These are phyloP conservation scores for Xanthia togata DNA, from an alignment of 2,888 invertebrate genomes.

Conservation along the genomic window DNA sequence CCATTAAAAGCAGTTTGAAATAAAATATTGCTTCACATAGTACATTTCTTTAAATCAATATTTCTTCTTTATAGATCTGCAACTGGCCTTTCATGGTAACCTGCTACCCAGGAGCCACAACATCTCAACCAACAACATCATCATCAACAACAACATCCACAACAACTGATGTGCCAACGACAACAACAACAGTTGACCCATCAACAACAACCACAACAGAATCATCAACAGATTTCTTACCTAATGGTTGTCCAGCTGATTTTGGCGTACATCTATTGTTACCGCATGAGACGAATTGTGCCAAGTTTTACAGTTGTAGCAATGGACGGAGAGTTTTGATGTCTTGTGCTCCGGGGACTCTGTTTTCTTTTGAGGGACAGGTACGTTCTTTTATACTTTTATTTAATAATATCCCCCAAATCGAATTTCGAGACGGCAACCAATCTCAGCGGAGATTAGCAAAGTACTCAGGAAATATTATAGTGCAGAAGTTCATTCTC, in stretches of 20 bases:
- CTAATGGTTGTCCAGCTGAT: conserved; percentile 62
- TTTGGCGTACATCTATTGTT: conserved; percentile 47
- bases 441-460: too few species aligned
- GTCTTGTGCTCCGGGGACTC: conserved; percentile 46
- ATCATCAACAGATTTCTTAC: conserved; percentile 31
- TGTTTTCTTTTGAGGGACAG: conserved; percentile 34
- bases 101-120: conserved; percentile 31
- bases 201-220: conserved; percentile 27
- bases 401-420: too few species aligned
- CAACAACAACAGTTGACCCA: neutral
- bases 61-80: conserved; percentile 58
- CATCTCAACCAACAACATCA: conserved; percentile 12
- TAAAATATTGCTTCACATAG: too few species aligned
- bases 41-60: neutral
- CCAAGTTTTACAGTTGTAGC: conserved; percentile 65
- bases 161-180: neutral
- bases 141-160: conserved; percentile 22
- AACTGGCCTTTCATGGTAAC: conserved; percentile 54
- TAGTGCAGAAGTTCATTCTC: too few species aligned
- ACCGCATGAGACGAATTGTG: conserved; percentile 62
- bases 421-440: too few species aligned
- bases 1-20: too few species aligned
- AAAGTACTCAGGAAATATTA: too few species aligned
- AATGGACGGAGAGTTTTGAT: conserved; percentile 49
- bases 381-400: neutral